Evolutionary conservation across 2,113 vertebrate genomes (phyloP).

Genomic region (Pseudolaguvia tuberculata): DNA sequence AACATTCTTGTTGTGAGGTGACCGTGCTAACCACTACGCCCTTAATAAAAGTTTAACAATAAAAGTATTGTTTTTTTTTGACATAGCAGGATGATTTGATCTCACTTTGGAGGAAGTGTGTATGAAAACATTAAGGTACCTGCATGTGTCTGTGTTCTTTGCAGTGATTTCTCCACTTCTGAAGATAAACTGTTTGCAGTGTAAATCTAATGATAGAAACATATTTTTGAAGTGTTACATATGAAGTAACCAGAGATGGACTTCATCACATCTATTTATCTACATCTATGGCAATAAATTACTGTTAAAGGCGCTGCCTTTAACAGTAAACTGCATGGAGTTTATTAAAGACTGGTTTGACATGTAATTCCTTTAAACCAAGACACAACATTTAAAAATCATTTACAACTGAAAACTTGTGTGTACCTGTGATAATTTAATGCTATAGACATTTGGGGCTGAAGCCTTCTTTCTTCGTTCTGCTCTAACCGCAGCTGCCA

Average conservation of each 20-base stretch:
- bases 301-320: not conserved
- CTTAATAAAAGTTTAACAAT: not conserved
- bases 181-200: slow-evolving; percentile 53
- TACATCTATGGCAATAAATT: not conserved
- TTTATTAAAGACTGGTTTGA: not conserved
- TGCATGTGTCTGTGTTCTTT: slow-evolving; percentile 50
- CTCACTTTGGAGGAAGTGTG: too few relatives aligned
- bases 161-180: slow-evolving; percentile 56
- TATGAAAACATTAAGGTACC: slow-evolving; percentile 46
- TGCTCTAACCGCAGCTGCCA: slow-evolving; percentile 76
- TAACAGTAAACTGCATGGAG: not conserved
- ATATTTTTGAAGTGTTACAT: not conserved
- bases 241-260: too few relatives aligned
- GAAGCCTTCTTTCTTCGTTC: slow-evolving; percentile 68
- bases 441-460: slow-evolving; percentile 58
- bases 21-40: too few relatives aligned
- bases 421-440: slow-evolving; percentile 69
- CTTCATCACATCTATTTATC: too few relatives aligned
- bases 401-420: not conserved
- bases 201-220: slow-evolving; percentile 46
- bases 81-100: not conserved
- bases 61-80: not conserved
- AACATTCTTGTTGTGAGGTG: too few relatives aligned
- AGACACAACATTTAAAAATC: not conserved
- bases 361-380: not conserved